Evolutionary conservation across 2,113 vertebrate species (phyloP).

Genomic region (Acanthisitta chloris): DNA sequence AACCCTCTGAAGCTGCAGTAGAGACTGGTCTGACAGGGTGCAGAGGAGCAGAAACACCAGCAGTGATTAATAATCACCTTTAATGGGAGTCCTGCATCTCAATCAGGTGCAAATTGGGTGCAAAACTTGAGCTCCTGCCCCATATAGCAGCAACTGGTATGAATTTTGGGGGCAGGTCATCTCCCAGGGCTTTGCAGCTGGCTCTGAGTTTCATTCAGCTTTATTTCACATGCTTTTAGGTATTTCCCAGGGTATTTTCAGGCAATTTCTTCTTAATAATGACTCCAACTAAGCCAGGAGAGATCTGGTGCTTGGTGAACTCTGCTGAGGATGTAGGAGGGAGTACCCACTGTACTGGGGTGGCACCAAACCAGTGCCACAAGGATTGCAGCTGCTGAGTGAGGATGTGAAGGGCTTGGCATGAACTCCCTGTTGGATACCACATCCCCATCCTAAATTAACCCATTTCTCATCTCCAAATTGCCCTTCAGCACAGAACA

Average conservation of each 20-base stretch:
- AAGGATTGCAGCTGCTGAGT: neutral
- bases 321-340: fast-evolving
- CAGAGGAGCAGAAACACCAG: neutral
- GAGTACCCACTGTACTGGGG: too few relatives aligned
- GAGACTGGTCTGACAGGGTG: neutral
- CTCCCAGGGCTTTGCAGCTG: neutral
- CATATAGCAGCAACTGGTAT: neutral
- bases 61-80: too few relatives aligned
- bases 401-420: neutral
- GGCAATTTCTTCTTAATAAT: neutral
- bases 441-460: neutral
- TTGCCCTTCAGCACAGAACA: neutral
- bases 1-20: neutral
- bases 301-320: too few relatives aligned
- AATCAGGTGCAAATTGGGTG: neutral
- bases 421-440: neutral
- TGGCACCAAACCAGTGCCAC: too few relatives aligned
- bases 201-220: neutral
- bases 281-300: neutral
- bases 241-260: neutral
- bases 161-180: neutral
- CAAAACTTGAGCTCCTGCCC: neutral
- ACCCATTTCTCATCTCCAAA: neutral
- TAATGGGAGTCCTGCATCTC: neutral
- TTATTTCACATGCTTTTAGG: neutral